These are phyloP conservation scores for Acanthosoma haemorrhoidale DNA, from an alignment of 2,888 invertebrate genomes.

Conservation along the genomic window DNA sequence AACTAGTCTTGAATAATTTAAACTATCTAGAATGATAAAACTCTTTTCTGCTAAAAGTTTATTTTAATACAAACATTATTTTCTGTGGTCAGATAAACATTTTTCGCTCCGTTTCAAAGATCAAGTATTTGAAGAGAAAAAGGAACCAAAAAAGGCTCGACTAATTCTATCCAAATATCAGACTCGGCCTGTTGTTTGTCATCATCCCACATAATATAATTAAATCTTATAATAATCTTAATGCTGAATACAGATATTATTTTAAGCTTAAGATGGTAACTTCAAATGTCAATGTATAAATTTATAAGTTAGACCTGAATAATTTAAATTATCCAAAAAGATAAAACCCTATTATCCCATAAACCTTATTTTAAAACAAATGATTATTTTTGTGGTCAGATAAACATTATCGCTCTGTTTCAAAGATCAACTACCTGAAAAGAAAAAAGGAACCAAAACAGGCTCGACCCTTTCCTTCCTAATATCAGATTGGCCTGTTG, in stretches of 20 bases:
- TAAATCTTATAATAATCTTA: no score
- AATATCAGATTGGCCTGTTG: not conserved
- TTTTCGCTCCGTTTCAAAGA: not conserved
- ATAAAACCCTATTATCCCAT: no score
- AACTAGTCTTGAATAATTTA: no score
- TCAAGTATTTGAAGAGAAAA: not conserved
- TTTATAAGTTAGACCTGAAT: no score
- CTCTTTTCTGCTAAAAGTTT: no score
- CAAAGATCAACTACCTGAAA: not conserved
- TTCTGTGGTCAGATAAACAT: not conserved
- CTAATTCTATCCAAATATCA: not conserved
- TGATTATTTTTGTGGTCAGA: not conserved
- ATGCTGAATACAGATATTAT: no score
- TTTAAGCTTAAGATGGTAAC: no score
- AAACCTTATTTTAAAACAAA: no score
- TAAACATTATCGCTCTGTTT: not conserved
- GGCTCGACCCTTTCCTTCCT: not conserved
- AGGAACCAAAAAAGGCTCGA: not conserved
- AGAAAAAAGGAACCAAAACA: not conserved
- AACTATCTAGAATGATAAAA: no score
- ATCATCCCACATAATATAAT: not conserved
- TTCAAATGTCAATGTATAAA: no score
- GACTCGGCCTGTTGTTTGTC: constrained; percentile 12
- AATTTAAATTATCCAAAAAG: no score
- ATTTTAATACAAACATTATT: no score